Conservation (phyloP, 1,140 invertebrate species). For the Sinonovacula constricta region DNA sequence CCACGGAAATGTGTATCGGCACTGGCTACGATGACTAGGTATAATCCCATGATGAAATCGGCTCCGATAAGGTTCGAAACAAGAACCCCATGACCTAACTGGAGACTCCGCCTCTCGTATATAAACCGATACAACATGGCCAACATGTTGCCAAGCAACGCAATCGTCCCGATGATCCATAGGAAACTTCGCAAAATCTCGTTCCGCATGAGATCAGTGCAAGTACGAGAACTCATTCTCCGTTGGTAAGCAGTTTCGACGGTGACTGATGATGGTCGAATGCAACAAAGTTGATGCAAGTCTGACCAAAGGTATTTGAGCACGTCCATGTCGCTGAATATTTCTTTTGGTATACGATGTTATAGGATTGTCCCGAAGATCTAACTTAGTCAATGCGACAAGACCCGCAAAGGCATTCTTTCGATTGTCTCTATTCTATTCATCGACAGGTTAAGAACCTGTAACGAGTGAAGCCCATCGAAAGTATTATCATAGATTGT, state of each 20-base stretch:
- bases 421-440: not conserved
- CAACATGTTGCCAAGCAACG: conserved; percentile 57
- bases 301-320: not conserved
- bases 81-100: conserved; percentile 59
- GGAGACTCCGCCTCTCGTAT: conserved; percentile 21
- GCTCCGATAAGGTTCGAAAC: conserved; percentile 66
- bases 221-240: conserved; percentile 60
- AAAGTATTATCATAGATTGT: not conserved
- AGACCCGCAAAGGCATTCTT: not conserved
- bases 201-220: conserved; percentile 57
- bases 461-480: not conserved
- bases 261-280: not conserved
- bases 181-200: conserved; percentile 55
- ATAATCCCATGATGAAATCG: conserved; percentile 73
- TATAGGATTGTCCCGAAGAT: not conserved
- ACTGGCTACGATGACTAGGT: conserved; percentile 67
- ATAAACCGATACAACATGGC: conserved; percentile 54
- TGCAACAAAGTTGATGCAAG: not conserved
- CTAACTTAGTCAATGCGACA: not conserved
- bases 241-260: conserved; percentile 51
- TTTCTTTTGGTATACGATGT: not conserved
- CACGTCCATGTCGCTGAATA: not conserved
- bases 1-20: conserved; percentile 62
- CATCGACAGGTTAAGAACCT: not conserved
- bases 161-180: conserved; percentile 59